phyloP scores from a whole-genome alignment of 2,113 vertebrate species.

The Notarius lentiginosus region DNA sequence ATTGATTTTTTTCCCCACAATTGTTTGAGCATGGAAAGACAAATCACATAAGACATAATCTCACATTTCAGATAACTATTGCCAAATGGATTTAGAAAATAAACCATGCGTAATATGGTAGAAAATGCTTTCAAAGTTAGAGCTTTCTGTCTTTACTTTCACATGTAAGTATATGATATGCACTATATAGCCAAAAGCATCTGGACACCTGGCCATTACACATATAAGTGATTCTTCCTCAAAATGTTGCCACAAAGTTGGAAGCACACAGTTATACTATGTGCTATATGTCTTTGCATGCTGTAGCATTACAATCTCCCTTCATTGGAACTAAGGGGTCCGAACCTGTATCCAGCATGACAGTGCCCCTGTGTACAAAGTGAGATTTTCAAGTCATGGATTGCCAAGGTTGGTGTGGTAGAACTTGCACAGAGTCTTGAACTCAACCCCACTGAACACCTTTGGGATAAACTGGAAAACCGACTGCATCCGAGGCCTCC shows the following conservation, averaged over 20 bases:
- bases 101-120: background rate
- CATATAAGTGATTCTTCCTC: background rate
- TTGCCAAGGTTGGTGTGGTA: background rate
- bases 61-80: background rate
- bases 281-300: background rate
- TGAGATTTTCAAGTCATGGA: too few species aligned
- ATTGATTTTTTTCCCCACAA: constrained; percentile 2
- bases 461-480: background rate
- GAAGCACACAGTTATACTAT: background rate
- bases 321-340: background rate
- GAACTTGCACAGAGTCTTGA: background rate
- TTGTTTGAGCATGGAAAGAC: background rate
- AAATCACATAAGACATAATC: background rate
- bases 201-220: background rate
- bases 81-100: background rate
- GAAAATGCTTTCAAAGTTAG: background rate
- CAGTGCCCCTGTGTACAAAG: too few species aligned
- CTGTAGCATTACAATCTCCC: background rate
- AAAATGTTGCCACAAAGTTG: background rate
- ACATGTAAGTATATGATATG: background rate
- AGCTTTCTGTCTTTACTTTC: background rate
- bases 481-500: background rate
- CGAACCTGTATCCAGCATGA: background rate
- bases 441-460: background rate
- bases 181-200: background rate